phyloP scores from a whole-genome alignment of 1,140 invertebrate species.

The Helicoverpa zea region DNA sequence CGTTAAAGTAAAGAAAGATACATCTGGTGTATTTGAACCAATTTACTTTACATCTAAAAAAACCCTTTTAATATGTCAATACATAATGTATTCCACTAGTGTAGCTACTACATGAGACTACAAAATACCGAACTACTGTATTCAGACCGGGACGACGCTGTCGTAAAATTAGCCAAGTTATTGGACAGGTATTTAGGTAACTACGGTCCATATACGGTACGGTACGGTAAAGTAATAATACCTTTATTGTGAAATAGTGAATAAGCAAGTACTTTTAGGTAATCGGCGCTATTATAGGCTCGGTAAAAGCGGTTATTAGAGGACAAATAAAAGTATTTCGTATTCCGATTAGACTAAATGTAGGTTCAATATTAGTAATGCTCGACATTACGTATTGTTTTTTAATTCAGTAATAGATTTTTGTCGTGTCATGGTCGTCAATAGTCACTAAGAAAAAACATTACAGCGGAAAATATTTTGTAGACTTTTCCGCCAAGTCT shows the following conservation, averaged over 20 bases:
- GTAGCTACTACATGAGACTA: background rate
- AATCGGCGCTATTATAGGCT: background rate
- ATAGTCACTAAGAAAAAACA: no score
- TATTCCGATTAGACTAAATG: background rate
- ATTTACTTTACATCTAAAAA: background rate
- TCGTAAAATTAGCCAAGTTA: constrained; percentile 9
- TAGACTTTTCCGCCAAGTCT: background rate
- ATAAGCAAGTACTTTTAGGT: background rate
- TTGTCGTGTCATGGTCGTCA: no score
- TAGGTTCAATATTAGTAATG: no score
- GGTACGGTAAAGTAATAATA: background rate
- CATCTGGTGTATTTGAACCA: background rate
- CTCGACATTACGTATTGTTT: no score
- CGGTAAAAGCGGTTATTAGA: background rate
- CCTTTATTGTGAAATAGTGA: background rate
- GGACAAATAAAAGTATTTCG: background rate
- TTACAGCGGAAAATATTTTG: no score
- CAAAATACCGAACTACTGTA: constrained; percentile 14
- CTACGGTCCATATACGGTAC: background rate
- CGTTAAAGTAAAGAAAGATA: no score
- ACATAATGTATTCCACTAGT: background rate
- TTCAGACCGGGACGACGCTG: constrained; percentile 6
- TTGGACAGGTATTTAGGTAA: constrained; percentile 17
- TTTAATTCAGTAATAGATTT: no score
- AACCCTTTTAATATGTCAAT: background rate